phyloP scores from a whole-genome alignment of 2,888 invertebrate species.

The Lucinisca nassula region DNA sequence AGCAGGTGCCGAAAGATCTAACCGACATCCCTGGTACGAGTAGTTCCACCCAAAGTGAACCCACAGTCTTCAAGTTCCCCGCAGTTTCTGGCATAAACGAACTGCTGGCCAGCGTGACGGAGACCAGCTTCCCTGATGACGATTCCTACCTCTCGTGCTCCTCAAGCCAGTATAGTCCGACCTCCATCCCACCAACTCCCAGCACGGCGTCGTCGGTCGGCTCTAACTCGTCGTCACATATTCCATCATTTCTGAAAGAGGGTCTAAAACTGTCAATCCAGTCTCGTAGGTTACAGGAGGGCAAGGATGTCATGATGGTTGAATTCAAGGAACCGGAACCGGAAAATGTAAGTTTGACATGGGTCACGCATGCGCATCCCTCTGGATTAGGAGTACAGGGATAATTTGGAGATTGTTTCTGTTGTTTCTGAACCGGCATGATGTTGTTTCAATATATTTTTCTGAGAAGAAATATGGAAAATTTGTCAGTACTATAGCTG shows the following conservation, averaged over 20 bases:
- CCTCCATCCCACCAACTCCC: constrained; percentile 33
- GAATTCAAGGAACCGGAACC: constrained; percentile 68
- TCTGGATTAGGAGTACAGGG: too few relatives aligned
- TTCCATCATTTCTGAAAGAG: constrained; percentile 75
- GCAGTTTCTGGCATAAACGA: background rate
- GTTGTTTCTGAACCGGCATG: too few relatives aligned
- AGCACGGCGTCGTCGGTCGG: constrained; percentile 38
- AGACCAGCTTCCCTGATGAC: constrained; percentile 1
- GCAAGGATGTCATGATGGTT: constrained; percentile 77
- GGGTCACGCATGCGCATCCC: too few relatives aligned
- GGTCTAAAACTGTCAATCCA: constrained; percentile 78
- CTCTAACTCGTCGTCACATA: constrained; percentile 28
- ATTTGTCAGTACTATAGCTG: too few relatives aligned
- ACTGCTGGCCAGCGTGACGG: constrained; percentile 32
- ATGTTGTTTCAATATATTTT: too few relatives aligned
- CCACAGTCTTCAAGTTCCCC: constrained; percentile 5
- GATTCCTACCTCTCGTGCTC: constrained; percentile 23
- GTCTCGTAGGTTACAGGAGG: constrained; percentile 73
- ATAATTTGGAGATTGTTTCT: too few relatives aligned
- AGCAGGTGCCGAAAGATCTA: background rate
- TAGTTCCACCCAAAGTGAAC: background rate
- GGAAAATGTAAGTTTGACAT: constrained; percentile 55
- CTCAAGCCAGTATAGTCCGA: constrained; percentile 20
- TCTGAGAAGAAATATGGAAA: too few relatives aligned
- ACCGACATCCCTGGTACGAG: background rate